These are phyloP conservation scores for pig (Sus scrofa) DNA, from an alignment of 2,113 vertebrate genomes.

Conservation along the genomic window DNA sequence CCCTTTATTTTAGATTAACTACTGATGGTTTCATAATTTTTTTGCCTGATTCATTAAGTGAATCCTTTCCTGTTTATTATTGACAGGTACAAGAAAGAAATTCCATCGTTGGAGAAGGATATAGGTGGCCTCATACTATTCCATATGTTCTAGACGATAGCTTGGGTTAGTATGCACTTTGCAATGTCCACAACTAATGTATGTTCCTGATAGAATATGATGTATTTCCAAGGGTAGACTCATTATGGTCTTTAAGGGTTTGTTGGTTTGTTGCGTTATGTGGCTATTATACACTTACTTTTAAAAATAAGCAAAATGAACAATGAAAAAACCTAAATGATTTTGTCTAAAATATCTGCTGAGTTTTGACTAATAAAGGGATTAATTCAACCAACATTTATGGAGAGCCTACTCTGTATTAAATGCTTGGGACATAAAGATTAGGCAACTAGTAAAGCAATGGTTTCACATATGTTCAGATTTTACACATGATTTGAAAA, in stretches of 20 bases:
- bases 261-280: not conserved
- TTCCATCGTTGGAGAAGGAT: constrained; percentile 92
- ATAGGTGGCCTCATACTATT: constrained; percentile 93
- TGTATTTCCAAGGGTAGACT: not conserved
- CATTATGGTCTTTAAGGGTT: not conserved
- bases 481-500: not conserved
- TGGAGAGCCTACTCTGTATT: not conserved
- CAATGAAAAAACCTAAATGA: constrained; percentile 13
- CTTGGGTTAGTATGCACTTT: constrained; percentile 88
- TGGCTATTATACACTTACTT: not conserved
- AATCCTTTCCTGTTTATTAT: constrained; percentile 48
- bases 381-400: constrained; percentile 22
- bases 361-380: not conserved
- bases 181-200: not conserved
- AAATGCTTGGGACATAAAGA: not conserved
- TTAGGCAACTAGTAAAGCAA: not conserved
- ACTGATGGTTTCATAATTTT: constrained; percentile 44
- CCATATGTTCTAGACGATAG: constrained; percentile 95
- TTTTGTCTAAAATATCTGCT: constrained; percentile 33
- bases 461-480: not conserved
- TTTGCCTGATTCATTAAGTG: constrained; percentile 12
- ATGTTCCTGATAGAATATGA: not conserved
- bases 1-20: constrained; percentile 25
- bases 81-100: constrained; percentile 88
- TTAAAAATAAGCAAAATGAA: constrained; percentile 43